Evolutionary conservation across 2,797 vertebrate species (phyloP), one percentile per base, ranked within the genome.

Genomic region (Helarctos malayanus): DNA sequence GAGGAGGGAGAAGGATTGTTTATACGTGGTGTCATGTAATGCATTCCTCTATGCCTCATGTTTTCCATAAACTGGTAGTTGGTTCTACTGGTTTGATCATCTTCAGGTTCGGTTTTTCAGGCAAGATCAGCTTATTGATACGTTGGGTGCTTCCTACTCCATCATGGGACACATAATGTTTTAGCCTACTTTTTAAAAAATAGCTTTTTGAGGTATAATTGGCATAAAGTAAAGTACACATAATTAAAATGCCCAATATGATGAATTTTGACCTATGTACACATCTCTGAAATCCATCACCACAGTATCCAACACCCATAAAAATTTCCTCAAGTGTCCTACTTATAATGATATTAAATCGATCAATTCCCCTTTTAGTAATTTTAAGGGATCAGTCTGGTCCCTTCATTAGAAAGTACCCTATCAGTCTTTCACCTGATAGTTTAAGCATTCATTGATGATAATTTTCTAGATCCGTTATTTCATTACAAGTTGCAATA

Each of bases 401-500:
- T 57, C 14, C 56, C 41, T 94, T 87, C n/a, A 4, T 76, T 47
- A 69, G 9, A 91, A 82, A 35, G 2, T 91, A 59, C 13, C 52
- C 76, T 38, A 73, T 76, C 68, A 7, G 0, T 79, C 65, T 97
- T 61, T 79, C 23, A 54, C 4, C 13, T 83, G 49, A 83, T 78
- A 19, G 16, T 69, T 59, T 71, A 56, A 73, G n/a, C 7, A n/a
- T 16, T 35, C n/a, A 35, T 45, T 68, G 57, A 25, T 86, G 29
- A 89, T 38, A 27, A 54, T 61, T 59, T 25, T 32, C 25, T 71
- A 35, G 27, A 79, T 35, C 8, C 56, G 65, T 35, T 88, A 38
- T 79, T 97, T 78, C 73, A 86, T 73, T 81, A 14, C 49, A 82
- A 69, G 47, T 81, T 88, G 16, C 47, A 91, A 63, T 71, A 78